A percentile compares a stretch with the other conserved stretches of the same genome.
Conservation (phyloP, 2,113 vertebrate species). For the Eptesicus fuscus region DNA sequence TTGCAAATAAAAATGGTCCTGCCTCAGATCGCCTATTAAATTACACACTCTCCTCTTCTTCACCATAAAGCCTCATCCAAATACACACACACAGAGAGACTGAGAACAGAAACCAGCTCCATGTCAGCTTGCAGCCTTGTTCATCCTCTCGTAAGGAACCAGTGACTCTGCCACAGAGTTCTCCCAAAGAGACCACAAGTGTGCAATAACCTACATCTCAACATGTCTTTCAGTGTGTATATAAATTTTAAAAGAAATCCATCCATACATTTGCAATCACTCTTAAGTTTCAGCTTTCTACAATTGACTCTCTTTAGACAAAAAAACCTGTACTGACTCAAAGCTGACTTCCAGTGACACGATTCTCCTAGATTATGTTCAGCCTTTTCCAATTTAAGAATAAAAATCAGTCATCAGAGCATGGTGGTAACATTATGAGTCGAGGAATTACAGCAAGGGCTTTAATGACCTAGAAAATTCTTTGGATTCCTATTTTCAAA, state of each 20-base stretch:
- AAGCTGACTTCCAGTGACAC: neutral
- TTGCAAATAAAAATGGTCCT: constrained; percentile 58
- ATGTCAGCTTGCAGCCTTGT: fast-evolving
- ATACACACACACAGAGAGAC: fast-evolving
- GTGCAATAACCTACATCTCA: neutral
- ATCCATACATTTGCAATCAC: neutral
- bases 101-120: neutral
- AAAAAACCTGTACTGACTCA: neutral
- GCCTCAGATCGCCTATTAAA: constrained; percentile 42
- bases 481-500: neutral
- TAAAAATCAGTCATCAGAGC: neutral
- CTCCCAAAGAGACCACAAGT: neutral
- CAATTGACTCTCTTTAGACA: neutral
- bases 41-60: neutral
- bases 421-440: neutral
- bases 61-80: neutral
- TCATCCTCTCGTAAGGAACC: neutral
- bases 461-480: neutral
- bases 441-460: neutral
- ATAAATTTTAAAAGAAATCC: neutral
- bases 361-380: neutral
- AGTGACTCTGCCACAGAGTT: neutral
- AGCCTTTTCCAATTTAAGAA: neutral
- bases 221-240: neutral
- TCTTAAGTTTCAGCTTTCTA: constrained; percentile 27